Base-by-base conservation (phyloP, 2,113 vertebrate species). In the Deroptyus accipitrinus region DNA sequence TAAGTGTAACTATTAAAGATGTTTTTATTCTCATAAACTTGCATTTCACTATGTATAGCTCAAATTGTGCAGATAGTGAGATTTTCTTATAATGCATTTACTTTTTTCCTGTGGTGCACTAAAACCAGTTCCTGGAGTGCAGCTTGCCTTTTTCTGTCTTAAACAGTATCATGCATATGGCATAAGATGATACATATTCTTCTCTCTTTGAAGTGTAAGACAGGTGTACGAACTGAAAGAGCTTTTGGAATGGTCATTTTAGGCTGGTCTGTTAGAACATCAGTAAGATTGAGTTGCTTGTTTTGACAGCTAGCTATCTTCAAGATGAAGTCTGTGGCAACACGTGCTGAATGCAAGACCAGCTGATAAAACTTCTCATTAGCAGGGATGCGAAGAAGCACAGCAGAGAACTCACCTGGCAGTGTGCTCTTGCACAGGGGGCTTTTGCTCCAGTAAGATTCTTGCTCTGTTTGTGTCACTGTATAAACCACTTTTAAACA, bases 1-100 rank as follows among this genome's bases (percentile, higher is more conserved):
- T 39, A 91, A 27, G 10, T 96, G 31, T 82, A 69, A 88, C 35
- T 80, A 46, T 92, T 73, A 88, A 97, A 95, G 84, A 83, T 69
- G 31, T 13, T 94, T 94, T 89, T 92, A 82, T 92, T 97, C 94
- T 88, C 81, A 77, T 96, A 92, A 96, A 94, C 64, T 90, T 95
- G 76, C 86, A 95, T 54, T 48, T 83, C 68, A 79, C 67, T 82
- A 37, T 91, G 35, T 90, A 19, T 52, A 94, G 90, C 44, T 75
- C 72, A 39, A 52, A 69, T 61, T 33, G 33, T 7, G 9, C n/a
- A 93, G 46, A 57, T 57, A 68, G 10, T 57, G 82, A 83, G 13
- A 33, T 67, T 63, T 62, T 51, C 42, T 84, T 84, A 19, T 77
- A 7, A 2, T 55, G 2, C 75, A 28, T 86, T 96, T 83, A 48